Evolutionary conservation across 2,888 invertebrate genomes (phyloP), one percentile per base, ranked within the genome.

Genomic region (Aphidoletes aphidimyza): DNA sequence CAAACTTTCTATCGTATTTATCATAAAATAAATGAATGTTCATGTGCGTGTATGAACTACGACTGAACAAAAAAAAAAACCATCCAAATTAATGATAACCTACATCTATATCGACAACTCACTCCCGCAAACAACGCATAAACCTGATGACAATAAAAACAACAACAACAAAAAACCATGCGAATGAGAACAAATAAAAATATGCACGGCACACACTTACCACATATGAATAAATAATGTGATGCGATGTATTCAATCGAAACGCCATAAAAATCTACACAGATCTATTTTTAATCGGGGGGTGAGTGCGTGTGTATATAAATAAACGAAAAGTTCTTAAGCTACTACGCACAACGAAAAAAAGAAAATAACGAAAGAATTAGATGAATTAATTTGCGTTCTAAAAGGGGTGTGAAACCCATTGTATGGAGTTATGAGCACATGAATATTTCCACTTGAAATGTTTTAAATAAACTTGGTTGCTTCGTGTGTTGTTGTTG

Each of bases 401-500:
- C 8, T 1, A 30, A 69, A 69, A 69, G 19, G 69, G 69, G 69
- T 69, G 69, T 30, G 69, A 69, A n/a, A 69, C 34, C 54, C 69
- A 34, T 69, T 69, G 69, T 69, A 69, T 26, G 34, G 69, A 69
- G 69, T 69, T 69, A 69, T 69, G 26, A 69, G 69, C 69, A 30
- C 69, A 30, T 69, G 69, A 69, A 69, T 30, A 34, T 69, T 69
- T 69, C 69, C 69, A 69, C 69, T 69, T 69, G 69, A 69, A 69
- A 26, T 30, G 14, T 69, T 69, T 69, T 69, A 69, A 34, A 69
- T 26, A 8, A 69, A 11, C 30, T 69, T 42, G 6, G 6, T 14
- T 42, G 14, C 17, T 69, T 11, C 30, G 3, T 69, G 22, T 22
- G n/a, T 22, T 19, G 11, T 19, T 47, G 2, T 6, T 14, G 1